Percentiles rank a stretch among this genome's conserved stretches.
These are phyloP conservation scores for Pomphorhynchus laevis DNA, from an alignment of 1,140 invertebrate species.

Conservation along the genomic window DNA sequence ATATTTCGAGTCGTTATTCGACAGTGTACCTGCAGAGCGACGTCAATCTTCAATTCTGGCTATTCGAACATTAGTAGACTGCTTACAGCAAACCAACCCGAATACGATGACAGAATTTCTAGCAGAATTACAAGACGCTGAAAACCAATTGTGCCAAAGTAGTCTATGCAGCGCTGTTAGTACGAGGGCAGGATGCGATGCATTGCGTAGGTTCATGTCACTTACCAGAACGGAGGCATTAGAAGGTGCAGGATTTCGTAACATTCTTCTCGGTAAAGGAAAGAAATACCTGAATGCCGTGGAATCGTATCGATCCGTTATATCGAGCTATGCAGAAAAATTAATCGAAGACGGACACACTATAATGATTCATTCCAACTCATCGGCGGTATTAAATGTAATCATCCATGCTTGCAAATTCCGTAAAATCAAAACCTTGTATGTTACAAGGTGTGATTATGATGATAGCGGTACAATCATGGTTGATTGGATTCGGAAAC, in stretches of 20 bases:
- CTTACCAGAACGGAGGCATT: not conserved
- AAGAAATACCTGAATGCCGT: not conserved
- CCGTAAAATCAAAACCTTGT: conserved; percentile 46
- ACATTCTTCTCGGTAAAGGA: not conserved
- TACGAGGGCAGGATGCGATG: too few relatives aligned
- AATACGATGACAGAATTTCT: too few relatives aligned
- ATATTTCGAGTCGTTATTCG: too few relatives aligned
- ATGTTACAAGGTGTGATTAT: conserved; percentile 44
- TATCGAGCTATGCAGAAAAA: conserved; percentile 25
- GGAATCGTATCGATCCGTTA: conserved; percentile 11
- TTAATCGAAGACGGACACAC: conserved; percentile 15
- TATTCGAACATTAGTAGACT: too few relatives aligned
- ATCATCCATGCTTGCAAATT: conserved; percentile 37
- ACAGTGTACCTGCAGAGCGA: too few relatives aligned
- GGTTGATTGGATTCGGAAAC: conserved; percentile 5
- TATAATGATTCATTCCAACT: conserved; percentile 54
- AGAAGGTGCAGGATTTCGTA: not conserved
- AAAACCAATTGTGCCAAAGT: too few relatives aligned
- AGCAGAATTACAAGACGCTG: too few relatives aligned
- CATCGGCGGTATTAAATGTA: conserved; percentile 52
- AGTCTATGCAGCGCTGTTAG: conserved; percentile 17
- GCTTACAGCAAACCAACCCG: too few relatives aligned
- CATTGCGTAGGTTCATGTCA: too few relatives aligned
- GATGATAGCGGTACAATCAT: conserved; percentile 23
- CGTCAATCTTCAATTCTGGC: too few relatives aligned